phyloP scores from a whole-genome alignment of 2,888 invertebrate genomes.

The Drosophila sordidapex region DNA sequence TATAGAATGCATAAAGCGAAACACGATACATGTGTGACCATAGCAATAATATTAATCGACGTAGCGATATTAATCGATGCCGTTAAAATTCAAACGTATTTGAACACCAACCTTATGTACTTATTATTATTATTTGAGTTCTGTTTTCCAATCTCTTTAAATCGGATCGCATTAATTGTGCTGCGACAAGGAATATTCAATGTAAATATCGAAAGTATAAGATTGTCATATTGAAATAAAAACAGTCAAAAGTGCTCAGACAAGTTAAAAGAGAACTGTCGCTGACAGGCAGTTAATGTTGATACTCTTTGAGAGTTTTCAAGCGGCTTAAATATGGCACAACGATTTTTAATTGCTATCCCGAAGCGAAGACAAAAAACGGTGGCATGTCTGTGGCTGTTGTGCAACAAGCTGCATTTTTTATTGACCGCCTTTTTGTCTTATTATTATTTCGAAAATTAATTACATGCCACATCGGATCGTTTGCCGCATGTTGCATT shows the following conservation, averaged over 20 bases:
- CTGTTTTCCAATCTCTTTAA: background rate
- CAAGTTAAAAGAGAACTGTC: background rate
- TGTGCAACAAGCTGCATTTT: constrained; percentile 30
- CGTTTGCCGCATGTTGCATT: constrained; percentile 15
- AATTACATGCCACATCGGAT: constrained; percentile 65
- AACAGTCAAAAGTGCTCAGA: background rate
- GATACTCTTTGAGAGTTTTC: constrained; percentile 7
- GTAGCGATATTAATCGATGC: no score
- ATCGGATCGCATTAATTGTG: background rate
- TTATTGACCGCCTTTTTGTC: constrained; percentile 61
- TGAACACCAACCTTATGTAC: no score
- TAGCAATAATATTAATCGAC: no score
- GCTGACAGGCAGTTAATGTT: constrained; percentile 3
- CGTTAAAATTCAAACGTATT: no score
- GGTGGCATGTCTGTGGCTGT: constrained; percentile 3
- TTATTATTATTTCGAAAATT: constrained; percentile 77
- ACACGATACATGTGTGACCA: no score
- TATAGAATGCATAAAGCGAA: no score
- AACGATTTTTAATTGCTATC: constrained; percentile 24
- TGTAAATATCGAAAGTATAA: background rate
- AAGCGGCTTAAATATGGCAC: constrained; percentile 24
- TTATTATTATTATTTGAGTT: background rate
- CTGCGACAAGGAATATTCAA: background rate
- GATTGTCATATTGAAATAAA: background rate
- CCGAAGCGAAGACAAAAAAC: constrained; percentile 11